Evolutionary conservation across 2,888 invertebrate species (phyloP), one percentile per base, ranked within the genome.

Genomic region (Phanerotoma sp.): DNA sequence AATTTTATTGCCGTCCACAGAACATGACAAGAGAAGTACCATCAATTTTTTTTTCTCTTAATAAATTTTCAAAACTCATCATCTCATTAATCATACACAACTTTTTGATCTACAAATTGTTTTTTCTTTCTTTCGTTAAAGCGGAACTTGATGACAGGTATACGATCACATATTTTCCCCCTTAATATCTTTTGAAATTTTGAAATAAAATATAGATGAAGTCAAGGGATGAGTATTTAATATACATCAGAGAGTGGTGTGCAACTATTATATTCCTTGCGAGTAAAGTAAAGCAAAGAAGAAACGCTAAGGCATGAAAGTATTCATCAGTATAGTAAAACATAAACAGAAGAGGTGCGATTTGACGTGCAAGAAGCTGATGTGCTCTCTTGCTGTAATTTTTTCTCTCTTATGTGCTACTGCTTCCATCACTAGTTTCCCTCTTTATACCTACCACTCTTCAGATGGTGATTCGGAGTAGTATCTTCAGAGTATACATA

Each of bases 281-380:
- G n/a, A n/a, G n/a, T n/a, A n/a, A n/a, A n/a, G n/a, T n/a, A n/a
- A n/a, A n/a, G n/a, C n/a, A n/a, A n/a, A n/a, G 63, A 63, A 60
- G 62, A 64, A 68, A 58, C 20, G 45, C 46, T 21, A 51, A 49
- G 25, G 25, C 33, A 42, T 57, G 52, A 54, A 53, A 48, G 49
- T 60, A n/a, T 54, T 57, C 53, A 56, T 42, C 54, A 67, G 64
- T 65, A 65, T n/a, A n/a, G 64, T 65, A 65, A 70, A 73, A 69
- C 62, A 67, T 71, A 74, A 74, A 74, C 73, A 74, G 62, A 54
- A 56, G 71, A 75, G 73, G 76, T 75, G 75, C 66, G 71, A 76
- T 72, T 66, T 75, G 76, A 76, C 67, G 71, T 60, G 60, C 56
- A 51, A 46, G 51, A 54, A 56, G 55, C n/a, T n/a, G n/a, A n/a